Base-by-base conservation (phyloP, 2,113 vertebrate genomes). In the Neodon shergylaensis region DNA sequence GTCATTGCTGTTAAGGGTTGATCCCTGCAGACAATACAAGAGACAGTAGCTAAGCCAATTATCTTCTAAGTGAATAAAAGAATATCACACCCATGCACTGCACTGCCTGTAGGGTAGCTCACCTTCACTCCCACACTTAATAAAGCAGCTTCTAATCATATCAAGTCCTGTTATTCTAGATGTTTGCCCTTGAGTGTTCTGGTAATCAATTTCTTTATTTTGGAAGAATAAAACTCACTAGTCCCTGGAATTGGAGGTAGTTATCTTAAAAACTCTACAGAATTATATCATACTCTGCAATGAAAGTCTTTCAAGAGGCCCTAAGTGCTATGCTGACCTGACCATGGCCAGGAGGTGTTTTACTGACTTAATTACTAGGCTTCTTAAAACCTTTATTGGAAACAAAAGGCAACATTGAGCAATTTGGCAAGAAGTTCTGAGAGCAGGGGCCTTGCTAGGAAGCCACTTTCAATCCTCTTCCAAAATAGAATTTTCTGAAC, bases 401-500 rank as follows among this genome's bases (percentile, higher is more conserved):
- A 95, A 86, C 82, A n/a, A 83, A 95, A 88, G 33, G 0, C n/a
- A 44, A 12, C 9, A n/a, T 39, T 66, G 84, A 58, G 61, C 58
- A 13, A 74, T 85, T 86, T 95, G 77, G 19, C 52, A 96, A 90
- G 70, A 93, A 73, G 44, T 63, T 7, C 84, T 86, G 85, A 58
- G 42, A 61, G 31, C 31, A 28, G 7, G 65, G 8, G 39, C 19
- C 6, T 84, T 91, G 17, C 24, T 8, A 82, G 63, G 42, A 22
- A 83, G 42, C 6, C 3, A 72, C 42, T 87, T 87, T 72, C 31
- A 28, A 16, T 63, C 42, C 84, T 92, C n/a, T 87, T 92, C 49
- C 87, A 90, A 94, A 96, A 77, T 79, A 84, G 13, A 63, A 82
- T 95, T 94, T 95, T 89, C 54, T 66, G 13, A 74, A 36, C 28